These are phyloP conservation scores for Agapostemon virescens DNA, from an alignment of 2,888 invertebrate genomes.

Conservation along the genomic window DNA sequence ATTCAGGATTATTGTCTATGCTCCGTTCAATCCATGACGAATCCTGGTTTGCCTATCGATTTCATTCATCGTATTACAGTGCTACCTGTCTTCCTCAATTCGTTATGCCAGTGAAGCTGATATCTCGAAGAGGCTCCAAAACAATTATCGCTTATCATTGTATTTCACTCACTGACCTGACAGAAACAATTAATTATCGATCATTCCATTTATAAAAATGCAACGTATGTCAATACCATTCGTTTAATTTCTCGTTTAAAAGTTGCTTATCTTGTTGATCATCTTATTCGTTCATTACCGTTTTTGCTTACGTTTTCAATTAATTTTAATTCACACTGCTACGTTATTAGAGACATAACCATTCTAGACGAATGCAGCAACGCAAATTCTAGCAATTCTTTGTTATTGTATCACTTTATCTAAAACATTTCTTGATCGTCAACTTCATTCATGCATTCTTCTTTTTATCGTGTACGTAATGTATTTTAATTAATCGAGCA, in stretches of 20 bases:
- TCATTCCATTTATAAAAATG: background rate
- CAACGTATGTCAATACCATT: background rate
- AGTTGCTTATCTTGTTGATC: too few species aligned
- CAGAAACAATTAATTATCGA: background rate
- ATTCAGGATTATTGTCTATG: constrained; percentile 42
- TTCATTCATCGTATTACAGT: background rate
- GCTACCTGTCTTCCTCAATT: background rate
- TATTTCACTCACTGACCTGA: background rate
- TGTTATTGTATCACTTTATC: too few species aligned
- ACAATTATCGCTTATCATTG: background rate
- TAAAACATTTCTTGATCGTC: too few species aligned
- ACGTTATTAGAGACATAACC: too few species aligned
- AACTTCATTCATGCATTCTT: too few species aligned
- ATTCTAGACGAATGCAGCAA: too few species aligned
- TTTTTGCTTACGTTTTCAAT: too few species aligned
- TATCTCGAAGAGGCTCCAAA: background rate
- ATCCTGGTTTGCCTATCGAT: constrained; percentile 9
- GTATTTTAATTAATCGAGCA: too few species aligned
- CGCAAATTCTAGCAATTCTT: too few species aligned
- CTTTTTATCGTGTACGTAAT: too few species aligned
- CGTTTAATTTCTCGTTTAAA: background rate
- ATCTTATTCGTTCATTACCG: too few species aligned
- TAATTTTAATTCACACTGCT: too few species aligned
- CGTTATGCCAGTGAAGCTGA: background rate
- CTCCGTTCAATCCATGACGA: constrained; percentile 11